Conservation (phyloP, 2,797 vertebrate species). For the Mormyrops attenuatus region DNA sequence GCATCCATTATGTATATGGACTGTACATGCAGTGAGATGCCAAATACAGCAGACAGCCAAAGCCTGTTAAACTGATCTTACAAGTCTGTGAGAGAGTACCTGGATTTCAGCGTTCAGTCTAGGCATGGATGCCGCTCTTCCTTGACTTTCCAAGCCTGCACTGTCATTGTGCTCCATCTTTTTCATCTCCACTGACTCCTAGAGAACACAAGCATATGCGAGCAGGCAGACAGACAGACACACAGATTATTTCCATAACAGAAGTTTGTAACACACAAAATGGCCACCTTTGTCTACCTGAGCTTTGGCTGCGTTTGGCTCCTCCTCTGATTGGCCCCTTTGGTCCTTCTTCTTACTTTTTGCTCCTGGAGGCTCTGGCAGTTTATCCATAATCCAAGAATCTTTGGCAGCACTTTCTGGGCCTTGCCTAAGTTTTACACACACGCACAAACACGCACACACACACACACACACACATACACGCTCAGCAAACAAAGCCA, state of each 20-base stretch:
- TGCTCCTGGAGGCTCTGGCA: slow-evolving; percentile 62
- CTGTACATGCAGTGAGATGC: not conserved
- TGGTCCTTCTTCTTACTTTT: slow-evolving; percentile 63
- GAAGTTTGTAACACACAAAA: not conserved
- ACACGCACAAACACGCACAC: not conserved
- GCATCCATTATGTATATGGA: not conserved
- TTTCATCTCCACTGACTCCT: slow-evolving; percentile 82
- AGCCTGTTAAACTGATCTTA: slow-evolving; percentile 28
- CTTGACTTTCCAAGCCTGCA: slow-evolving; percentile 79
- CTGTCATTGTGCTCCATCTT: slow-evolving; percentile 71
- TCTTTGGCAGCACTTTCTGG: slow-evolving; percentile 55
- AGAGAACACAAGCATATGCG: slow-evolving; percentile 22
- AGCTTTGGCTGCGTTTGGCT: slow-evolving; percentile 43
- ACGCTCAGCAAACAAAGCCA: not conserved
- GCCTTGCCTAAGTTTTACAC: slow-evolving; percentile 51
- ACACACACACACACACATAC: not conserved
- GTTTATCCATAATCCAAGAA: slow-evolving; percentile 74
- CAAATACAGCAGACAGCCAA: not conserved
- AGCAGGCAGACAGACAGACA: not conserved
- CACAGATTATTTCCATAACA: not conserved
- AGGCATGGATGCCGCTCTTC: slow-evolving; percentile 86
- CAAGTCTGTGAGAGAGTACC: slow-evolving; percentile 53
- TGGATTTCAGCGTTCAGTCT: slow-evolving; percentile 78
- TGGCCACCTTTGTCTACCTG: slow-evolving; percentile 49
- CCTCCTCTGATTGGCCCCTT: slow-evolving; percentile 76